Base-by-base conservation (phyloP, 2,797 vertebrate genomes). In the Botia almorhae region DNA sequence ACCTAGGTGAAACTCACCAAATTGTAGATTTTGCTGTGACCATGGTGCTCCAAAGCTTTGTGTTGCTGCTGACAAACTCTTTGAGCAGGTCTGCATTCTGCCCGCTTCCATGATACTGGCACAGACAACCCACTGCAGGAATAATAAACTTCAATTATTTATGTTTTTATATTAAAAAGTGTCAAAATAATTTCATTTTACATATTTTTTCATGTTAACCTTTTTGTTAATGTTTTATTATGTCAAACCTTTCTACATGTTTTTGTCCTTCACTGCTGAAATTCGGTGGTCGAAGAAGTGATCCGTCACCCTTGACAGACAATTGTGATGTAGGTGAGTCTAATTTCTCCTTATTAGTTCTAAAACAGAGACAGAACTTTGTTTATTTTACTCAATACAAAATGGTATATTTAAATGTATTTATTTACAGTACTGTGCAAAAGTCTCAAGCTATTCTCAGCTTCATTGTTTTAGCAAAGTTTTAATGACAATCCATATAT, bases 1-100 rank as follows among this genome's bases (percentile, higher is more conserved):
- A n/a, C n/a, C n/a, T n/a, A n/a, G n/a, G n/a, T n/a, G 8, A 33
- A 39, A 53, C 74, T 46, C 43, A 83, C 78, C 73, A 11, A 50
- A 4, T 0, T 55, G 53, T 83, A 83, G 14, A 8, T 16, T 46
- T 76, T 83, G 4, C 19, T 39, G 56, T 76, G 78, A 4, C 60
- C 74, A 14, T 10, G n/a, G 16, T 77, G 74, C 4, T 77, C 60
- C 43, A 43, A 11, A 64, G 17, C 17, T 56, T 7, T 26, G 33
- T 19, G 2, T 13, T 81, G 82, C 21, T 46, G 1, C 19, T 23
- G 53, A 73, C 82, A 78, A 17, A 69, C 17, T 12, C 2, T 11
- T 64, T 55, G 2, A 56, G 1, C 13, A n/a, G 29, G 2, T 46
- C 0, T 67, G 19, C n/a, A 23, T 13, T 19, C 11, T 3, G 3